These are phyloP conservation scores for Ectropis crepuscularia DNA, from an alignment of 2,888 invertebrate genomes.

Conservation along the genomic window DNA sequence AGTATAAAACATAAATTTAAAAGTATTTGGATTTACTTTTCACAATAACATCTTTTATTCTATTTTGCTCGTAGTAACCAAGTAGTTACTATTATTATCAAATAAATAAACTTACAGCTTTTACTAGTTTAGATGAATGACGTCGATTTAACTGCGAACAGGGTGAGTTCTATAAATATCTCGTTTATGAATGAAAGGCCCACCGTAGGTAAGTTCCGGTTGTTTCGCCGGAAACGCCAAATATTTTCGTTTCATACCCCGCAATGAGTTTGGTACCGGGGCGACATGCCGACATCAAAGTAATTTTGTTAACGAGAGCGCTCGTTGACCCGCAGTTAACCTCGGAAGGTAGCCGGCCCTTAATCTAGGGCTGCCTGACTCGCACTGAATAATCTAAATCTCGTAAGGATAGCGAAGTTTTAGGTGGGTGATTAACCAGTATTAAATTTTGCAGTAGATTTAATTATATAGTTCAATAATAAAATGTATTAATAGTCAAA, in stretches of 20 bases:
- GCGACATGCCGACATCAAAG: constrained; percentile 42
- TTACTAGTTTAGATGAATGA: too few species aligned
- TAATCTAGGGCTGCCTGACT: constrained; percentile 37
- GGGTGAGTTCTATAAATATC: not conserved
- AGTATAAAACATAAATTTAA: too few species aligned
- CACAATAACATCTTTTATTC: too few species aligned
- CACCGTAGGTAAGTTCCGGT: not conserved
- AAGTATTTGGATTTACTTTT: too few species aligned
- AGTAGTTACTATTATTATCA: too few species aligned
- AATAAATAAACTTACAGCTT: too few species aligned
- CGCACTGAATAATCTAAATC: not conserved
- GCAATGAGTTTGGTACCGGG: constrained; percentile 21
- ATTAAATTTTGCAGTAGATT: too few species aligned
- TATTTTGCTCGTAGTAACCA: too few species aligned
- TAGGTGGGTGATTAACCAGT: too few species aligned
- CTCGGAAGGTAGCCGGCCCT: constrained; percentile 47
- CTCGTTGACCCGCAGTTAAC: constrained; percentile 46
- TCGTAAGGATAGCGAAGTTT: too few species aligned
- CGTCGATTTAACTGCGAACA: not conserved
- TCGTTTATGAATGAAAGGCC: constrained; percentile 21
- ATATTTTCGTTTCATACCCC: constrained; percentile 24
- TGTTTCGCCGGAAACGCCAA: constrained; percentile 16
- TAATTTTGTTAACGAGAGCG: constrained; percentile 47
- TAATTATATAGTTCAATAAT: too few species aligned
- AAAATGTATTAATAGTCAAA: too few species aligned